These are phyloP conservation scores for Chaenogobius annularis DNA, from an alignment of 2,113 vertebrate genomes.

Conservation along the genomic window DNA sequence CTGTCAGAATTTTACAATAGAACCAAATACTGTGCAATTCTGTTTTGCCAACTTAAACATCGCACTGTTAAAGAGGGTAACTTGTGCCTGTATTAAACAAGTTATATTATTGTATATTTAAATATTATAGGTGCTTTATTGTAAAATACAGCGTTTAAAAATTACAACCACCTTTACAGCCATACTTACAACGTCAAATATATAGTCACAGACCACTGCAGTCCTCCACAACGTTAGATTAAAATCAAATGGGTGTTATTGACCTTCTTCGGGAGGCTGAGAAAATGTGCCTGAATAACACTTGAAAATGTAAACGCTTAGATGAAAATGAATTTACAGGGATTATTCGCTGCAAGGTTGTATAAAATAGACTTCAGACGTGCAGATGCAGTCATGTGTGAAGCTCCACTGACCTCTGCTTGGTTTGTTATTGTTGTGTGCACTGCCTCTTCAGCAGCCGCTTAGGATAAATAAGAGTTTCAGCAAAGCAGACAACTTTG, in stretches of 20 bases:
- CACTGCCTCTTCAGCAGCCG: constrained; percentile 25
- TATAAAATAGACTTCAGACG: constrained; percentile 46
- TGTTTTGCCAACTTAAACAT: too few relatives aligned
- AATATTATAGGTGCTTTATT: background rate
- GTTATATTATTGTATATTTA: too few relatives aligned
- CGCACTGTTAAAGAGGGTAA: too few relatives aligned
- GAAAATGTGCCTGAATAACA: constrained; percentile 17
- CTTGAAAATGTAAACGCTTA: constrained; percentile 29
- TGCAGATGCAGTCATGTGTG: constrained; percentile 30
- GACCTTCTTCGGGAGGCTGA: background rate
- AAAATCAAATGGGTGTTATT: background rate
- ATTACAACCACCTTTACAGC: background rate
- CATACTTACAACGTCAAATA: background rate
- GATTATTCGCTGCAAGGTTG: constrained; percentile 43
- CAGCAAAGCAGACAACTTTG: constrained; percentile 28
- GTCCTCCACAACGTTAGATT: background rate
- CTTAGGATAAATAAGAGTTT: constrained; percentile 19
- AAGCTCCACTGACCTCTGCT: constrained; percentile 44
- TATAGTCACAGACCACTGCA: background rate
- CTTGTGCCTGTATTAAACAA: too few relatives aligned
- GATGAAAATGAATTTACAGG: constrained; percentile 48
- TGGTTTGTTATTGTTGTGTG: constrained; percentile 39
- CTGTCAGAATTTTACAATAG: too few relatives aligned
- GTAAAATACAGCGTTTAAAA: background rate
- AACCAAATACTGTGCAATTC: too few relatives aligned